These are phyloP conservation scores for Araneus ventricosus DNA, from an alignment of 1,140 invertebrate species.

Conservation along the genomic window DNA sequence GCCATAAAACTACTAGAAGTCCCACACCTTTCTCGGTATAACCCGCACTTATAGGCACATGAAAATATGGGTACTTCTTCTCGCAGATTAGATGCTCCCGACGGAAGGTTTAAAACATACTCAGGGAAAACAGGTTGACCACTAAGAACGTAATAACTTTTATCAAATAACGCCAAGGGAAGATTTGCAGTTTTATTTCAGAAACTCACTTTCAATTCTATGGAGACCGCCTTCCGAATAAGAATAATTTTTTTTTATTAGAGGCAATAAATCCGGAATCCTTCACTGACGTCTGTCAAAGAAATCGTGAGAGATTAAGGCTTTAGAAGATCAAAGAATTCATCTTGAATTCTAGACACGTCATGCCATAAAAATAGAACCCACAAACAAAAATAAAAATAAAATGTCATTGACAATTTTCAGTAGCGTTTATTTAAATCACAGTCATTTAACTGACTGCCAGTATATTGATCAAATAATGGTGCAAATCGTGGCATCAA, in stretches of 20 bases:
- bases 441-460: not conserved
- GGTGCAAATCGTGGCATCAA: not conserved
- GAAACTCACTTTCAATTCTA: not conserved
- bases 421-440: not conserved
- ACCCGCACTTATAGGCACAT: too few species aligned
- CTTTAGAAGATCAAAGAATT: not conserved
- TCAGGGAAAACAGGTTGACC: too few species aligned
- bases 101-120: too few species aligned
- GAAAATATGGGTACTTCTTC: too few species aligned
- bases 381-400: not conserved
- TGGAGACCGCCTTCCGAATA: not conserved
- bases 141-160: too few species aligned
- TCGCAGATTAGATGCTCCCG: too few species aligned
- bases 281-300: not conserved
- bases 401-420: not conserved
- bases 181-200: too few species aligned
- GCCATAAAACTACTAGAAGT: too few species aligned
- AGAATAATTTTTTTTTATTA: not conserved
- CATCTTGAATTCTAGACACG: not conserved
- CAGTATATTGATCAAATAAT: not conserved
- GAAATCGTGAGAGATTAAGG: not conserved
- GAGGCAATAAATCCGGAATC: not conserved
- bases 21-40: too few species aligned
- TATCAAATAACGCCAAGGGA: too few species aligned
- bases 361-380: not conserved